These are phyloP conservation scores for Oscheius sp. DNA, from an alignment of 2,888 invertebrate species.

Conservation along the genomic window DNA sequence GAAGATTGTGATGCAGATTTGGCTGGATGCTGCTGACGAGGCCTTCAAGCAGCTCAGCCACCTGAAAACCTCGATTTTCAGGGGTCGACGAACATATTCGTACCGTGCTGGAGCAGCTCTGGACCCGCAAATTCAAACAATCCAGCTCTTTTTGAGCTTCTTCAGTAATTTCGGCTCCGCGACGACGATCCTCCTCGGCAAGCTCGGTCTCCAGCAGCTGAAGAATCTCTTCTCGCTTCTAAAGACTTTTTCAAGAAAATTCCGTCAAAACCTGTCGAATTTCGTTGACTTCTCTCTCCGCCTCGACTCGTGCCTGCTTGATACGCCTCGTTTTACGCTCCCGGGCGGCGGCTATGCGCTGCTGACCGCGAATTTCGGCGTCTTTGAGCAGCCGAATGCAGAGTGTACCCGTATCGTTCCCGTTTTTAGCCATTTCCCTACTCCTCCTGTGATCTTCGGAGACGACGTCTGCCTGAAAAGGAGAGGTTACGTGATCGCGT, in stretches of 20 bases:
- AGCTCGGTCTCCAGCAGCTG: background rate
- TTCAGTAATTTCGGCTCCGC: background rate
- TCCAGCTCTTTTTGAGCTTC: background rate
- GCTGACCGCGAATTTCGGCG: slow-evolving; percentile 12
- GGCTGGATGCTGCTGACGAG: slow-evolving; percentile 18
- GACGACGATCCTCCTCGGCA: background rate
- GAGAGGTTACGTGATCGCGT: background rate
- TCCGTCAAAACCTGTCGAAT: slow-evolving; percentile 1
- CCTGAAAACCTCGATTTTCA: slow-evolving; percentile 9
- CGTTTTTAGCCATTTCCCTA: background rate
- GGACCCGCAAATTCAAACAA: background rate
- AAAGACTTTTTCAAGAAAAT: background rate
- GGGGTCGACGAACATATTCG: background rate
- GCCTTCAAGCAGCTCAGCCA: slow-evolving; percentile 18
- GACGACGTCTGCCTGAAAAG: no score
- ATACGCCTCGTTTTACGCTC: slow-evolving; percentile 2
- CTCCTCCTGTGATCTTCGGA: background rate
- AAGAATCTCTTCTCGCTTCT: background rate
- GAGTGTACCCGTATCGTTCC: background rate
- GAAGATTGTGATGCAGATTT: slow-evolving; percentile 16
- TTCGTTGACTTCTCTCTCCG: slow-evolving; percentile 15
- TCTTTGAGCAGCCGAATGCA: slow-evolving; percentile 20
- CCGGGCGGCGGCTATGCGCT: slow-evolving; percentile 11
- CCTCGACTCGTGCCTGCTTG: slow-evolving; percentile 16
- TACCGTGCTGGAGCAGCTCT: slow-evolving; percentile 3